Base-by-base conservation (phyloP, 2,888 invertebrate species). In the Ceratothoa steindachneri region DNA sequence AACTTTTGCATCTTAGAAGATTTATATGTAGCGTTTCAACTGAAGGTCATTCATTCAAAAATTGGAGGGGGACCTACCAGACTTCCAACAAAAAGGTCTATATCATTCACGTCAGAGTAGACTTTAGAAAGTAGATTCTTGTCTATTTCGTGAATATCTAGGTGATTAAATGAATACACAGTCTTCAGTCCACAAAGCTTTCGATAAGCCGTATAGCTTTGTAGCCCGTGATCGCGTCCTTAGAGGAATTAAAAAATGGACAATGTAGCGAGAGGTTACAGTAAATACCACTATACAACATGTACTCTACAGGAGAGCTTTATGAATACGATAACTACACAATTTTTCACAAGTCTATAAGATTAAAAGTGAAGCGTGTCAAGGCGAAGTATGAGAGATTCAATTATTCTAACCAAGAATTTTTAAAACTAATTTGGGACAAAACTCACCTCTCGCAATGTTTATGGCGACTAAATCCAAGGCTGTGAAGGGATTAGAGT, bases 81-180 rank as follows among this genome's bases (percentile, higher is more conserved):
- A 15, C 77, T 75, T 7, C 77, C 77, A n/a, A 70, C 53, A 41
- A 73, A 77, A 0, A 77, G 69, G 30, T 77, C 77, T 9, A 77
- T 30, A 22, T 77, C 77, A 19, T 75, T 67, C 24, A 74, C 72
- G 12, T 52, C 30, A 15, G 66, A 64, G 41, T 77, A 77, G 55
- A 65, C 28, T n/a, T 29, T 30, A 3, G 29, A 7, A 12, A 77
- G 64, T 22, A 55, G 60, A 4, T 70, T 28, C 28, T 22, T n/a
- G 3, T 60, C 60, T 60, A 22, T 24, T 1, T n/a, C 22, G 24
- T 12, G 24, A 7, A 60, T 7, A 12, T 60, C 60, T 24, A 60
- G 12, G 24, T 60, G 22, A 60, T 2, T 24, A n/a, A n/a, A 60
- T 22, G 3, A 24, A 24, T 60, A 24, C 12, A 24, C 12, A 24